A percentile compares a stretch with the other conserved stretches of the same genome.
Evolutionary conservation across 2,113 vertebrate species (phyloP).

Genomic region (Acrocephalus kingi): DNA sequence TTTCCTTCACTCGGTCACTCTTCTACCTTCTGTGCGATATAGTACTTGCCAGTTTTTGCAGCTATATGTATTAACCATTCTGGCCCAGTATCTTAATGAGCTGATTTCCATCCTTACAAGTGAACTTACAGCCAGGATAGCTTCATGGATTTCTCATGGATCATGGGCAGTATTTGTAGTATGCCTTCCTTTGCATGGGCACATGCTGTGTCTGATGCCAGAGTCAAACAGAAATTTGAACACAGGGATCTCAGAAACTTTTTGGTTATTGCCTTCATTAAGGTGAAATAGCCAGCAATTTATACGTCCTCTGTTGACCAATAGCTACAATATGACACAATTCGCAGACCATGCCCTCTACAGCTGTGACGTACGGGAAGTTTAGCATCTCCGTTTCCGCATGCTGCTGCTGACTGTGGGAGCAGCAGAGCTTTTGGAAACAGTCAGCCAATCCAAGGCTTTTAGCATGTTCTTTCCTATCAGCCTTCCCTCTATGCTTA

Average conservation of each 20-base stretch:
- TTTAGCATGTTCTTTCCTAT: not conserved
- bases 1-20: not conserved
- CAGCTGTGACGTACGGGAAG: not conserved
- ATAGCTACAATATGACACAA: not conserved
- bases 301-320: not conserved
- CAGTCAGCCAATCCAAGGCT: not conserved
- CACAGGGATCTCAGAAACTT: not conserved
- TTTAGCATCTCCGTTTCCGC: not conserved
- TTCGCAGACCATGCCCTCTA: not conserved
- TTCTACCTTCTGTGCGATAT: not conserved
- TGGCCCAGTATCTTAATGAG: not conserved
- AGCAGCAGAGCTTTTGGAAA: not conserved
- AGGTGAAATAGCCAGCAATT: not conserved
- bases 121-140: not conserved
- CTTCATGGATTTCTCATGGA: not conserved
- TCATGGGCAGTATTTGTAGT: not conserved
- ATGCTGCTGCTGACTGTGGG: not conserved
- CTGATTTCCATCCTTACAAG: not conserved
- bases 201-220: not conserved
- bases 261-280: not conserved
- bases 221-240: not conserved
- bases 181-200: not conserved
- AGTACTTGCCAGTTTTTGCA: not conserved
- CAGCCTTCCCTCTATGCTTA: not conserved
- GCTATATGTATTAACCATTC: not conserved